Conservation (phyloP, 2,797 vertebrate species). For the Thunnus albacares region DNA sequence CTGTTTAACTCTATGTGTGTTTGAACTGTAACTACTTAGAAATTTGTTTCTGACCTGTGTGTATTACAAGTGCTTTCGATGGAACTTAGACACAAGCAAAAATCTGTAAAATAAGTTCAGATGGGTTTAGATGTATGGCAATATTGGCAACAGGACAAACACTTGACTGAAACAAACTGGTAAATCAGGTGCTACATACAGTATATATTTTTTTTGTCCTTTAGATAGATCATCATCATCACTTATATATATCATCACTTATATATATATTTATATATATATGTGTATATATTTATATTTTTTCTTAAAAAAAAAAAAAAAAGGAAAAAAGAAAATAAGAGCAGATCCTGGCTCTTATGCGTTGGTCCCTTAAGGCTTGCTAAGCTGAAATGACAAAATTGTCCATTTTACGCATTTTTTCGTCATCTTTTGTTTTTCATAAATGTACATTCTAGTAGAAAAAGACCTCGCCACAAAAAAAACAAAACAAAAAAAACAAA, state of each 20-base stretch:
- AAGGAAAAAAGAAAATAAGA: constrained; percentile 53
- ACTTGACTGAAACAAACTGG: constrained; percentile 58
- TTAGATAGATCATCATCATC: constrained; percentile 47
- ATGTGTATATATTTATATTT: constrained; percentile 24
- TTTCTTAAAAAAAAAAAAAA: not conserved
- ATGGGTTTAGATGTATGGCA: constrained; percentile 71
- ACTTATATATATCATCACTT: constrained; percentile 1
- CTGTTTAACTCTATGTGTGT: not conserved
- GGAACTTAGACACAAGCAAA: not conserved
- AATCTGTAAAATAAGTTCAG: constrained; percentile 7
- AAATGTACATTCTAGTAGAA: constrained; percentile 85
- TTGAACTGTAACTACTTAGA: not conserved
- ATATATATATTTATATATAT: constrained; percentile 36
- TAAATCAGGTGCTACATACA: constrained; percentile 80
- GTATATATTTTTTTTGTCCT: constrained; percentile 58
- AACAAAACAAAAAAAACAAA: constrained; percentile 10
- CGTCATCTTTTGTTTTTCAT: constrained; percentile 35
- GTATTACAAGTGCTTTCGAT: constrained; percentile 18
- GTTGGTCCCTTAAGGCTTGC: constrained; percentile 89
- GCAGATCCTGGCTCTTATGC: constrained; percentile 70
- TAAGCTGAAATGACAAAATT: constrained; percentile 77
- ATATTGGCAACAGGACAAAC: constrained; percentile 59
- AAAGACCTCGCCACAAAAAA: constrained; percentile 73
- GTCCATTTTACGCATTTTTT: constrained; percentile 37
- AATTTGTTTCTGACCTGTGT: constrained; percentile 2